Conservation (phyloP, 2,888 invertebrate genomes). For the Cryptus armator region DNA sequence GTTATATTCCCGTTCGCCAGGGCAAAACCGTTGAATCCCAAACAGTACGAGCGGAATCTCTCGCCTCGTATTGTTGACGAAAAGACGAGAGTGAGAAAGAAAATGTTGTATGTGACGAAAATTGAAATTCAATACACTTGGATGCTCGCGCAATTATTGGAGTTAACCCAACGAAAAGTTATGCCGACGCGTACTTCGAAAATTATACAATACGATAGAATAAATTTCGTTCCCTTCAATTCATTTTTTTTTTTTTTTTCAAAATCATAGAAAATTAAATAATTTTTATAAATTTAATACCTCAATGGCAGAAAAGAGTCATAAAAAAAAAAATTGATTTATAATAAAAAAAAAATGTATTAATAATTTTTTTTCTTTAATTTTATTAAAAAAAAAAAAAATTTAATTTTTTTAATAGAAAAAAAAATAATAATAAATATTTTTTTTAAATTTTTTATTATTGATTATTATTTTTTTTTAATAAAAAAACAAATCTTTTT, state of each 20-base stretch:
- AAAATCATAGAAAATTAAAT: too few species aligned
- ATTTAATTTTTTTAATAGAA: constrained; percentile 9
- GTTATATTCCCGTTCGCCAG: constrained; percentile 46
- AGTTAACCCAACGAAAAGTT: not conserved
- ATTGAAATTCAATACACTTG: not conserved
- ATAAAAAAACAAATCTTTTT: not conserved
- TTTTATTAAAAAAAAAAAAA: too few species aligned
- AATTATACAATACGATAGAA: too few species aligned
- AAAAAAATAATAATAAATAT: too few species aligned
- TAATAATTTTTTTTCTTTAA: too few species aligned
- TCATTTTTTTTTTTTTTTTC: too few species aligned
- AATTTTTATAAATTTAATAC: too few species aligned
- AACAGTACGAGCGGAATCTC: not conserved
- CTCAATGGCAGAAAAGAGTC: too few species aligned
- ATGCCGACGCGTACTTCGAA: not conserved
- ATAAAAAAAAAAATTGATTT: too few species aligned
- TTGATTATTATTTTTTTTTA: constrained; percentile 34
- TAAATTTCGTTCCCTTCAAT: too few species aligned
- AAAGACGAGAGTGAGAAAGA: not conserved
- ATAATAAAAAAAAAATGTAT: too few species aligned
- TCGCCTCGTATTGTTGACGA: not conserved
- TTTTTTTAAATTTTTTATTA: too few species aligned
- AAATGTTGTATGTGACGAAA: not conserved
- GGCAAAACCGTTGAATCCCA: not conserved
- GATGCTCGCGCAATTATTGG: not conserved